Conservation (phyloP, 2,113 vertebrate species). For the Falcunculus frontatus region DNA sequence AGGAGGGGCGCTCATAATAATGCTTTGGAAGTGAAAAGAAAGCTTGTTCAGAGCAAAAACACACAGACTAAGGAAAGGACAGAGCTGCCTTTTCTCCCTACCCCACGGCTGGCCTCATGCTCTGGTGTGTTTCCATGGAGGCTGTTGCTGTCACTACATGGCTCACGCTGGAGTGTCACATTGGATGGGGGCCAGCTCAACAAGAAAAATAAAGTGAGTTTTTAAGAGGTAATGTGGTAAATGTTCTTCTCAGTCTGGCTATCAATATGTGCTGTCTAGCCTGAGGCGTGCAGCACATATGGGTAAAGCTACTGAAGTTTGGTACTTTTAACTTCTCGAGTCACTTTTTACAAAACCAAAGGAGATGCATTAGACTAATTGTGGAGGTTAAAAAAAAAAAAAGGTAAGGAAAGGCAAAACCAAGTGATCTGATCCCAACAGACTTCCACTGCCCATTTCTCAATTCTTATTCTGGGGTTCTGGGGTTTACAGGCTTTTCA, state of each 20-base stretch:
- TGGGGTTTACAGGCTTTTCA: neutral
- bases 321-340: neutral
- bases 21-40: neutral
- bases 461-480: neutral
- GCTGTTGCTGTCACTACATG: conserved; percentile 56
- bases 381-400: neutral
- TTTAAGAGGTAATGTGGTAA: conserved; percentile 53
- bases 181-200: conserved; percentile 58
- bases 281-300: conserved; percentile 28
- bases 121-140: conserved; percentile 67
- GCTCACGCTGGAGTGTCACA: conserved; percentile 52
- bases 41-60: neutral
- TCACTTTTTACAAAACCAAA: conserved; percentile 19
- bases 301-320: conserved; percentile 44
- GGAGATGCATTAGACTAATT: neutral
- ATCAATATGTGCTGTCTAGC: conserved; percentile 61
- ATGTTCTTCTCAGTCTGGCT: conserved; percentile 55
- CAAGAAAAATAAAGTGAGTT: conserved; percentile 59
- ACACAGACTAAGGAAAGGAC: neutral
- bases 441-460: neutral
- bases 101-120: conserved; percentile 26
- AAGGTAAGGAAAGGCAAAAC: neutral
- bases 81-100: conserved; percentile 13
- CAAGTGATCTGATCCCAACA: fast-evolving
- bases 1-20: neutral